Conservation (phyloP, 2,797 vertebrate genomes). For the Amblyraja radiata region DNA sequence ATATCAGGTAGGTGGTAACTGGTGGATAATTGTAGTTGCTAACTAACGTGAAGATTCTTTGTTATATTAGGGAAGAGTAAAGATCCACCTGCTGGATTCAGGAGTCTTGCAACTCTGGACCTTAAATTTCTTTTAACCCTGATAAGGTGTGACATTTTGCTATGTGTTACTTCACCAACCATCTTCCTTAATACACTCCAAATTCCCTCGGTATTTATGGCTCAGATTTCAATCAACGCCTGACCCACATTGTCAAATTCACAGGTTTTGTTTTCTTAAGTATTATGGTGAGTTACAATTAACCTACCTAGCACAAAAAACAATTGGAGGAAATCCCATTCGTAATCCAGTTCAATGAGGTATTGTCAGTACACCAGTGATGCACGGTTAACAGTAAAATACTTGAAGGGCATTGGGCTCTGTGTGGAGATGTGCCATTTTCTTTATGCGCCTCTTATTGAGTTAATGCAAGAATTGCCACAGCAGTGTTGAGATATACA, state of each 20-base stretch:
- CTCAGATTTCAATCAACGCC: not conserved
- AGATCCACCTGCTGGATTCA: not conserved
- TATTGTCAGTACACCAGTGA: not conserved
- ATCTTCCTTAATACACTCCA: not conserved
- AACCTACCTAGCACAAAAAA: not conserved
- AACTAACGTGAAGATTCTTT: not conserved
- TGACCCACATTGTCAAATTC: not conserved
- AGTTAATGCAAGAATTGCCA: not conserved
- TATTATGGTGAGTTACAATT: not conserved
- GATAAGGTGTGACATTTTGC: not conserved
- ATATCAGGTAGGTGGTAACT: constrained; percentile 81
- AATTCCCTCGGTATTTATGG: not conserved
- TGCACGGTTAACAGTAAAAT: not conserved
- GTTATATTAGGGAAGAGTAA: not conserved
- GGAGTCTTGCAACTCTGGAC: not conserved
- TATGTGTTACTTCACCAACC: not conserved
- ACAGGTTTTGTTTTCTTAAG: not conserved
- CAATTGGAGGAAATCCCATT: not conserved
- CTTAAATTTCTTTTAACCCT: not conserved
- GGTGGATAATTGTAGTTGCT: not conserved
- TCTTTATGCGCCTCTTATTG: not conserved
- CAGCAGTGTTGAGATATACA: no score
- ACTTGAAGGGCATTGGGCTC: not conserved
- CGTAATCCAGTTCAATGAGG: not conserved
- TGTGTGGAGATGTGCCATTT: not conserved